These are phyloP conservation scores for Vanessa tameamea DNA, from an alignment of 1,140 invertebrate genomes.

Conservation along the genomic window DNA sequence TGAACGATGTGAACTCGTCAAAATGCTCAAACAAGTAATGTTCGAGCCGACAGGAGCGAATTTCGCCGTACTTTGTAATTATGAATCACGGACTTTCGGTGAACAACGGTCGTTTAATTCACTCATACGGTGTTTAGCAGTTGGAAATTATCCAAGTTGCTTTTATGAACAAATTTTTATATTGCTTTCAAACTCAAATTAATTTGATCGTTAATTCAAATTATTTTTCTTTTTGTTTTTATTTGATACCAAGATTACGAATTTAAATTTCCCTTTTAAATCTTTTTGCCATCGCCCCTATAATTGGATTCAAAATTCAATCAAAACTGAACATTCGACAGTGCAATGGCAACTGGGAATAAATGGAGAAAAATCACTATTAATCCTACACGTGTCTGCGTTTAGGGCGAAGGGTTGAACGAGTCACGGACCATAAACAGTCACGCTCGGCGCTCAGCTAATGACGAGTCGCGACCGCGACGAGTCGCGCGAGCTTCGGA, in stretches of 20 bases:
- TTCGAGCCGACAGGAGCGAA: slow-evolving; percentile 49
- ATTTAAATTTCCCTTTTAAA: neutral
- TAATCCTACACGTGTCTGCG: slow-evolving; percentile 76
- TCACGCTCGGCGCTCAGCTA: slow-evolving; percentile 67
- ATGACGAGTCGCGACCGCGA: slow-evolving; percentile 46
- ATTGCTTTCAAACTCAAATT: slow-evolving; percentile 6
- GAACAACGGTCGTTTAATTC: slow-evolving; percentile 25
- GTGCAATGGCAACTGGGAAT: slow-evolving; percentile 41
- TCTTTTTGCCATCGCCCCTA: neutral
- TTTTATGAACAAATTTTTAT: slow-evolving; percentile 11
- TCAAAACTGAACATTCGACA: slow-evolving; percentile 44
- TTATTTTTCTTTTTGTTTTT: neutral
- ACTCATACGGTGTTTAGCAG: slow-evolving; percentile 22
- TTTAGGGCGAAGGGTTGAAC: slow-evolving; percentile 72
- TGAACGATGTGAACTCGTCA: slow-evolving; percentile 57
- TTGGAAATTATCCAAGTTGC: slow-evolving; percentile 21
- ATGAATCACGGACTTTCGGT: slow-evolving; percentile 46
- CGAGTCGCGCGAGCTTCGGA: slow-evolving; percentile 5
- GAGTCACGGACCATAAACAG: slow-evolving; percentile 75
- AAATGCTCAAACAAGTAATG: slow-evolving; percentile 47
- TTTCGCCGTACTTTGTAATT: slow-evolving; percentile 59
- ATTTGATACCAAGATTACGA: neutral
- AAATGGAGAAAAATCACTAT: slow-evolving; percentile 70
- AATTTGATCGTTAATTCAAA: neutral
- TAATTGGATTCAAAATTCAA: slow-evolving; percentile 39